Percentiles rank a stretch among this genome's conserved stretches.
Evolutionary conservation across 2,113 vertebrate genomes (phyloP).

Genomic region (Brienomyrus longianalis): DNA sequence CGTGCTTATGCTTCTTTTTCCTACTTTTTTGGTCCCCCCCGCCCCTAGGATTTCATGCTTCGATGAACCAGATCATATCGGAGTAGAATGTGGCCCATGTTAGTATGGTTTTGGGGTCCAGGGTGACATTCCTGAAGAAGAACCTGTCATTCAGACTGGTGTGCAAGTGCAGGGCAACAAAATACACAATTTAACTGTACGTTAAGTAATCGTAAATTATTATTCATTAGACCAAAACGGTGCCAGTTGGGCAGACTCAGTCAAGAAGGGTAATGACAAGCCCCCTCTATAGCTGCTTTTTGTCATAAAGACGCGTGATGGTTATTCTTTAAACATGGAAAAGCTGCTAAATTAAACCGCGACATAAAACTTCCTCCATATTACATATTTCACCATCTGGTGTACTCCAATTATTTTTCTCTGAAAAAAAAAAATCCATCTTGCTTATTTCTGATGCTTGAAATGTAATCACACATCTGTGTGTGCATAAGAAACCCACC

Average conservation of each 20-base stretch:
- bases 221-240: neutral
- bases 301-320: neutral
- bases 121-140: neutral
- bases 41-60: neutral
- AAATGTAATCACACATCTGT: neutral
- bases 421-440: neutral
- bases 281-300: neutral
- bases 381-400: neutral
- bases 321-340: neutral
- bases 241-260: neutral
- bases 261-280: neutral
- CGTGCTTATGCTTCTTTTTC: neutral
- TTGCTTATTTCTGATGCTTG: neutral
- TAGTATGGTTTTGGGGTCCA: neutral
- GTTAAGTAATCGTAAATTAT: neutral
- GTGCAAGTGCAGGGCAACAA: neutral
- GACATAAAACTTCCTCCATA: neutral
- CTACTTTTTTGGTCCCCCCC: neutral
- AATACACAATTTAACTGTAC: neutral
- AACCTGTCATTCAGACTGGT: neutral
- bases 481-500: neutral
- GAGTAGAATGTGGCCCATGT: neutral
- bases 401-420: neutral
- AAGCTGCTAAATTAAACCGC: neutral
- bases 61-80: neutral